These are phyloP conservation scores for Sabellastarte sp. DNA, from an alignment of 2,888 invertebrate genomes.

Conservation along the genomic window DNA sequence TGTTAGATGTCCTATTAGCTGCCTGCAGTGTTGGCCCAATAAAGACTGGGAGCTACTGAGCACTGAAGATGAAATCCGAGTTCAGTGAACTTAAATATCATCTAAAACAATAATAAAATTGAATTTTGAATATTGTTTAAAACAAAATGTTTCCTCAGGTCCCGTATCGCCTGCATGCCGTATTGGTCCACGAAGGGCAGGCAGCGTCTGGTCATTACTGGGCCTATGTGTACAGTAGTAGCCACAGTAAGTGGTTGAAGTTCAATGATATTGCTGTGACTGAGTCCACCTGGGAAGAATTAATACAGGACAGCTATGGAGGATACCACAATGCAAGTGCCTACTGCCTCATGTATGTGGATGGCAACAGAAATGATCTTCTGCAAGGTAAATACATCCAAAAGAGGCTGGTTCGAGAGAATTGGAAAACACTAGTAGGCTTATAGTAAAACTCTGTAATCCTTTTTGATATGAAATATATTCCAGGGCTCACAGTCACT, in stretches of 20 bases:
- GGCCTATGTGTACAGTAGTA: constrained; percentile 60
- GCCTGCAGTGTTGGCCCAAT: too few relatives aligned
- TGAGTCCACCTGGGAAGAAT: constrained; percentile 59
- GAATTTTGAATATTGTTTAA: not conserved
- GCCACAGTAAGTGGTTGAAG: constrained; percentile 56
- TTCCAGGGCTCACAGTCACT: too few relatives aligned
- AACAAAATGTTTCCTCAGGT: constrained; percentile 36
- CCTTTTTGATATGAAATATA: too few relatives aligned
- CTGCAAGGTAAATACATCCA: constrained; percentile 32
- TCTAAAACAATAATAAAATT: too few relatives aligned
- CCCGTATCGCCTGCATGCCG: constrained; percentile 61
- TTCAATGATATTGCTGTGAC: constrained; percentile 62
- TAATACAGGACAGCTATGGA: constrained; percentile 60
- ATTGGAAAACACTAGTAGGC: too few relatives aligned
- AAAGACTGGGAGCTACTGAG: too few relatives aligned
- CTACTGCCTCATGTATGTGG: constrained; percentile 62
- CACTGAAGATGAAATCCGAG: too few relatives aligned
- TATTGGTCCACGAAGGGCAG: constrained; percentile 62
- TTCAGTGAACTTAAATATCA: too few relatives aligned
- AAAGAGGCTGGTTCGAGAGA: too few relatives aligned
- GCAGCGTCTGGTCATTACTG: constrained; percentile 63
- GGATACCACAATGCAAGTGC: constrained; percentile 62
- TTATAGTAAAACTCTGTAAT: too few relatives aligned
- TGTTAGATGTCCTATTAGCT: too few relatives aligned
- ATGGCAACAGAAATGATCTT: constrained; percentile 41